Evolutionary conservation across 2,888 invertebrate genomes (phyloP), one percentile per base, ranked within the genome.

Genomic region (Apodemia mormo): DNA sequence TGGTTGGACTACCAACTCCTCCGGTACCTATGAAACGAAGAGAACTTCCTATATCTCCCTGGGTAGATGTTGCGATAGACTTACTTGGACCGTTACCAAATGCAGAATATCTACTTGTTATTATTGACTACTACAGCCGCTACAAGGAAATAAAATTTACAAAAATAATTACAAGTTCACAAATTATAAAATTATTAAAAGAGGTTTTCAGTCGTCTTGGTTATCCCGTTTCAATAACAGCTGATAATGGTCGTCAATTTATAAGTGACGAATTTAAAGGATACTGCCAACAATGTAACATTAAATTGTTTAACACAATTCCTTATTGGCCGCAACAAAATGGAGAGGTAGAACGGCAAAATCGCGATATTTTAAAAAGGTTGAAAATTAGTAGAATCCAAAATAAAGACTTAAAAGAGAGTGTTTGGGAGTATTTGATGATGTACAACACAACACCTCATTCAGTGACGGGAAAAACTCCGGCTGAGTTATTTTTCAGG

Each of bases 251-350:
- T 0, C 67, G 49, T 37, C 77, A 78, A 54, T 79, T 79, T 68
- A 12, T 37, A 0, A 77, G 76, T 22, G 73, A 69, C 8, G 75
- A 76, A 40, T 78, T 78, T 12, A 33, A 33, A 33, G 33, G 33
- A 33, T 33, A 33, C 4, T 33, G 4, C 2, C 2, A 33, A 33
- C 2, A 33, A 4, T 3, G 4, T 33, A 33, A 33, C 33, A 77
- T 79, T 7, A 69, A 7, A 8, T 6, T 79, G 1, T 76, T 45
- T 65, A 70, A 76, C 65, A 70, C 77, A 74, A 65, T 56, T 2
- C 79, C 80, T 0, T 80, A 78, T 40, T 77, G 75, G 75, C 79
- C 74, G 0, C 79, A 80, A 72, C 74, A 75, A 54, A 79, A 80
- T 56, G 78, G 79, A 0, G 77, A 79, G 65, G 77, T 78, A 0